A percentile compares a stretch with the other conserved stretches of the same genome.
Conservation (phyloP, 2,888 invertebrate genomes). For the Campaea margaritaria region DNA sequence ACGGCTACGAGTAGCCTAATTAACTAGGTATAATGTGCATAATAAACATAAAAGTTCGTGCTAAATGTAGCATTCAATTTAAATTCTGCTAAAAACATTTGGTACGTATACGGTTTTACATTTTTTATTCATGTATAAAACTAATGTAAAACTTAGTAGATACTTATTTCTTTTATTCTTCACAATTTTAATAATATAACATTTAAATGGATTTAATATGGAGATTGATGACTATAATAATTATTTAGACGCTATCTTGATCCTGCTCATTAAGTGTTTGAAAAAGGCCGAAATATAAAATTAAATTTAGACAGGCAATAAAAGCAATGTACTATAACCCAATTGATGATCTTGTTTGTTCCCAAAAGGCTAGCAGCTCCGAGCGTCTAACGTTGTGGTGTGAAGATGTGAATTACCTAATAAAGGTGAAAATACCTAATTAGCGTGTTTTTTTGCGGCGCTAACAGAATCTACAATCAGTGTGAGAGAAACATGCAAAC, state of each 20-base stretch:
- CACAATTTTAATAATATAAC: constrained; percentile 1
- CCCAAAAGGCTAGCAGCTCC: constrained; percentile 6
- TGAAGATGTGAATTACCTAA: constrained; percentile 22
- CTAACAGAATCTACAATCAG: constrained; percentile 41
- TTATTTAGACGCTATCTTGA: constrained; percentile 18
- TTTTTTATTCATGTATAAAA: no score
- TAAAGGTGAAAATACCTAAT: constrained; percentile 46
- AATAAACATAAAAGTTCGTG: constrained; percentile 24
- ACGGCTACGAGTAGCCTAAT: constrained; percentile 20
- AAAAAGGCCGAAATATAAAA: constrained; percentile 9
- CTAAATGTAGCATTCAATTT: constrained; percentile 9
- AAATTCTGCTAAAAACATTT: constrained; percentile 8
- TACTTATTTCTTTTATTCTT: no score
- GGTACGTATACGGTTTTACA: no score
- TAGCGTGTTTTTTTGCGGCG: constrained; percentile 45
- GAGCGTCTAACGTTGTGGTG: constrained; percentile 19
- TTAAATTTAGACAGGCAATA: neutral
- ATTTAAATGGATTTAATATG: constrained; percentile 12
- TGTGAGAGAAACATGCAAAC: constrained; percentile 45
- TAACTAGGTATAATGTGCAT: constrained; percentile 30
- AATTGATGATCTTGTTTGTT: constrained; percentile 12
- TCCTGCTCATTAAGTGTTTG: constrained; percentile 12
- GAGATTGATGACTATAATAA: constrained; percentile 8
- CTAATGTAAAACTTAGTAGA: no score
- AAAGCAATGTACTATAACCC: neutral